Percentiles rank a stretch among this genome's conserved stretches.
Evolutionary conservation across 2,113 vertebrate species (phyloP).

Genomic region (Anolis carolinensis): DNA sequence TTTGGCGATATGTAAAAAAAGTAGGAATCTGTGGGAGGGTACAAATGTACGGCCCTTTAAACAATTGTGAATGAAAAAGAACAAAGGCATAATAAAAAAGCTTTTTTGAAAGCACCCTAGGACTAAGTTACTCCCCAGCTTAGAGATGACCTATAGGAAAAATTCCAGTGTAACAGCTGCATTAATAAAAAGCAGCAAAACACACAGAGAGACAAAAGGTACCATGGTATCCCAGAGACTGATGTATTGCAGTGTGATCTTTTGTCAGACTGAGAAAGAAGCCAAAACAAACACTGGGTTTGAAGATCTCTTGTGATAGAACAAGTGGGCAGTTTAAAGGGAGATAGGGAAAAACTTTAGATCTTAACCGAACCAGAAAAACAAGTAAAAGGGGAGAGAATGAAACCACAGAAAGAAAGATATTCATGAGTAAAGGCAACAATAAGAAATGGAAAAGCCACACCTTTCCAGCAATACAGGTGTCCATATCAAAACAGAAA

Average conservation of each 20-base stretch:
- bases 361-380: not conserved
- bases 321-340: not conserved
- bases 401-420: not conserved
- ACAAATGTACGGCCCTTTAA: not conserved
- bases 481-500: not conserved
- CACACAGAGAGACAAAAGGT: not conserved
- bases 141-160: not conserved
- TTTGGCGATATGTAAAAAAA: not conserved
- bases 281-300: not conserved
- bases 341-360: not conserved
- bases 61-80: not conserved
- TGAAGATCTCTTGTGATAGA: conserved; percentile 3
- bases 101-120: not conserved
- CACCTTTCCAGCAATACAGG: not conserved
- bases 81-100: not conserved
- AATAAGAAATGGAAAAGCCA: not conserved
- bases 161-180: not conserved
- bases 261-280: not conserved
- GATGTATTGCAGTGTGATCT: not conserved
- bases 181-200: not conserved
- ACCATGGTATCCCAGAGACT: not conserved
- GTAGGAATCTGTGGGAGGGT: not conserved
- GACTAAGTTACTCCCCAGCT: not conserved
- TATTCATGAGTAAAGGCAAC: not conserved
- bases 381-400: not conserved